Evolutionary conservation across 2,888 invertebrate species (phyloP).

Genomic region (Andrena bucephala): DNA sequence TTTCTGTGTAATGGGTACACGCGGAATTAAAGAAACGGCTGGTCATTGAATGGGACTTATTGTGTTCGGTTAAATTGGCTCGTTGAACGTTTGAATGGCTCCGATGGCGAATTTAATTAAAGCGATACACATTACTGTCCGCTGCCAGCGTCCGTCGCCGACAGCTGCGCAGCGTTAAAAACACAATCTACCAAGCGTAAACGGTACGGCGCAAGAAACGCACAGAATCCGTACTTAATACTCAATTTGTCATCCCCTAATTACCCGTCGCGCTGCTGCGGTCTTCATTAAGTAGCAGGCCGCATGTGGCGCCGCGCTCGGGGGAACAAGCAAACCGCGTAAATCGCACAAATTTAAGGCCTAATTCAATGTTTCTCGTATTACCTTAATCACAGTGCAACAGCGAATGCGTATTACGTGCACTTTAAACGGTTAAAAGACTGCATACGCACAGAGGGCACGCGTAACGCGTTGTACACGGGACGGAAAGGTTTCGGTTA

Average conservation of each 20-base stretch:
- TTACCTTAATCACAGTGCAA: constrained; percentile 45
- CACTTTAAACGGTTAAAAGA: not conserved
- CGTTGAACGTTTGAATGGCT: constrained; percentile 59
- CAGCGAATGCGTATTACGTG: constrained; percentile 1
- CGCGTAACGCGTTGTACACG: no score
- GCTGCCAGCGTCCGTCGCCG: constrained; percentile 25
- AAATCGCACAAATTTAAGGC: constrained; percentile 47
- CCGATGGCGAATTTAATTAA: constrained; percentile 60
- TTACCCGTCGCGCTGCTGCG: constrained; percentile 18
- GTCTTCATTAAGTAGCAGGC: constrained; percentile 2
- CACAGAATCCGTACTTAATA: constrained; percentile 33
- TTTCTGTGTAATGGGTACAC: constrained; percentile 19
- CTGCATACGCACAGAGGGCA: not conserved
- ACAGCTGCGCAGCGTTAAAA: constrained; percentile 28
- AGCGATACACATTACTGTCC: constrained; percentile 49
- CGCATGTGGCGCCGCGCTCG: not conserved
- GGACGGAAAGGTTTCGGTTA: no score
- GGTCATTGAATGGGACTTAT: constrained; percentile 51
- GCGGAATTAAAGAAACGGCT: constrained; percentile 35
- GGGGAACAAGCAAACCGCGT: constrained; percentile 20
- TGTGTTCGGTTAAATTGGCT: constrained; percentile 57
- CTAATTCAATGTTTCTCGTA: constrained; percentile 55
- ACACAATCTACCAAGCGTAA: not conserved
- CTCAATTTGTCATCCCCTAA: constrained; percentile 36
- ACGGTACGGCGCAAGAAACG: constrained; percentile 2